Conservation (phyloP, 2,888 invertebrate genomes). For the Dorcus hopei region DNA sequence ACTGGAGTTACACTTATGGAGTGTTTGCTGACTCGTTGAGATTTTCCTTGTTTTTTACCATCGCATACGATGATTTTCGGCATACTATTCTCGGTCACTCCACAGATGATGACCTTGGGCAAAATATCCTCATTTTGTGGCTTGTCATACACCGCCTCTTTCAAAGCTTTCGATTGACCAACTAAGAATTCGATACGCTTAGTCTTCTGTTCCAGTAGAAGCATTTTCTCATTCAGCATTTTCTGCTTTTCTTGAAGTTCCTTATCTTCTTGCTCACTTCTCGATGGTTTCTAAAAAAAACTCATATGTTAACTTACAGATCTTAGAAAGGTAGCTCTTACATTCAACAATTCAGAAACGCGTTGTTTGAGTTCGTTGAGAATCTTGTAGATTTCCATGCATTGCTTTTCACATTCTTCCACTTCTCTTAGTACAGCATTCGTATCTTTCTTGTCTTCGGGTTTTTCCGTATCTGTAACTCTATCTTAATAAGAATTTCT, state of each 20-base stretch:
- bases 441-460: conserved; percentile 4
- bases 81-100: conserved; percentile 51
- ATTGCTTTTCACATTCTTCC: conserved; percentile 51
- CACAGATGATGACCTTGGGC: conserved; percentile 56
- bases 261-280: conserved; percentile 57
- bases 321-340: conserved; percentile 25
- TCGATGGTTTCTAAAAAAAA: conserved; percentile 53
- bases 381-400: conserved; percentile 49
- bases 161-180: conserved; percentile 41
- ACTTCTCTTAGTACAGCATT: conserved; percentile 47
- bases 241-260: conserved; percentile 56
- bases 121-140: conserved; percentile 41
- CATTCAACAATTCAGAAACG: conserved; percentile 44
- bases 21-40: not conserved
- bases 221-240: conserved; percentile 58
- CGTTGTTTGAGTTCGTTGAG: conserved; percentile 47
- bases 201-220: conserved; percentile 60
- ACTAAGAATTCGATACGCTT: conserved; percentile 56
- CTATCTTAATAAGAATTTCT: conserved; percentile 11
- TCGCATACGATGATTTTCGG: conserved; percentile 57
- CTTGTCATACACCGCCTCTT: conserved; percentile 19
- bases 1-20: no score
- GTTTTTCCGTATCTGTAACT: conserved; percentile 1
- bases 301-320: not conserved
- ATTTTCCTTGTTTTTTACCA: conserved; percentile 36